Percentiles rank a stretch among this genome's conserved stretches.
Conservation (phyloP, 2,113 vertebrate species). For the Dolichotis patagonum region DNA sequence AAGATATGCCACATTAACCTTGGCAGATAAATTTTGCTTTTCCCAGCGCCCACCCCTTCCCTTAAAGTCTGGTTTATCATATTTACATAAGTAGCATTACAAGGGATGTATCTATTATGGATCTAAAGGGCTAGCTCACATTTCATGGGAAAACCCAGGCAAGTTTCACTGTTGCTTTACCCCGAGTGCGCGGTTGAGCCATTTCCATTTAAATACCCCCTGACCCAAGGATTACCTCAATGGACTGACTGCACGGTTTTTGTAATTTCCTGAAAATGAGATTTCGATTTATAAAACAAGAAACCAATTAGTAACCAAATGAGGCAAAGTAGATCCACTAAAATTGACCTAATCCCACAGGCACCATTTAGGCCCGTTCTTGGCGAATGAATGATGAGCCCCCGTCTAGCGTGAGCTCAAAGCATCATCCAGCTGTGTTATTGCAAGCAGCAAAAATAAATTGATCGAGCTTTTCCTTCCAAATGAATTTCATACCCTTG, state of each 20-base stretch:
- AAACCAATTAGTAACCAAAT: slow-evolving; percentile 95
- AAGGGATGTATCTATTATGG: slow-evolving; percentile 84
- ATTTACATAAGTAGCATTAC: slow-evolving; percentile 89
- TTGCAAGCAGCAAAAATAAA: slow-evolving; percentile 86
- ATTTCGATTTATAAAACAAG: slow-evolving; percentile 94
- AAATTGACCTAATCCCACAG: slow-evolving; percentile 91
- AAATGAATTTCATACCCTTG: slow-evolving; percentile 84
- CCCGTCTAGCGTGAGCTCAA: slow-evolving; percentile 80
- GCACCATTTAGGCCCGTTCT: slow-evolving; percentile 89
- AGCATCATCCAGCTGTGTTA: slow-evolving; percentile 87
- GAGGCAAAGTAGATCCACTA: slow-evolving; percentile 91
- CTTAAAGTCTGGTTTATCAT: slow-evolving; percentile 82
- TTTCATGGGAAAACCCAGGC: slow-evolving; percentile 82
- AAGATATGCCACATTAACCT: slow-evolving; percentile 89
- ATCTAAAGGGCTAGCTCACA: slow-evolving; percentile 84
- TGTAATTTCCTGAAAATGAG: slow-evolving; percentile 92
- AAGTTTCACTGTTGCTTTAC: slow-evolving; percentile 86
- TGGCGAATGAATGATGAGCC: slow-evolving; percentile 88
- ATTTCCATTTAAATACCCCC: slow-evolving; percentile 89
- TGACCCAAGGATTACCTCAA: slow-evolving; percentile 90
- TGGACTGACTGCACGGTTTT: slow-evolving; percentile 87
- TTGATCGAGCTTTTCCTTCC: slow-evolving; percentile 83
- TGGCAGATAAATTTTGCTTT: slow-evolving; percentile 85
- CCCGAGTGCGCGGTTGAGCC: slow-evolving; percentile 78
- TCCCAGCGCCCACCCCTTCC: slow-evolving; percentile 70